Evolutionary conservation across 1,140 invertebrate genomes (phyloP), one percentile per base, ranked within the genome.

Genomic region (Aricia agestis): DNA sequence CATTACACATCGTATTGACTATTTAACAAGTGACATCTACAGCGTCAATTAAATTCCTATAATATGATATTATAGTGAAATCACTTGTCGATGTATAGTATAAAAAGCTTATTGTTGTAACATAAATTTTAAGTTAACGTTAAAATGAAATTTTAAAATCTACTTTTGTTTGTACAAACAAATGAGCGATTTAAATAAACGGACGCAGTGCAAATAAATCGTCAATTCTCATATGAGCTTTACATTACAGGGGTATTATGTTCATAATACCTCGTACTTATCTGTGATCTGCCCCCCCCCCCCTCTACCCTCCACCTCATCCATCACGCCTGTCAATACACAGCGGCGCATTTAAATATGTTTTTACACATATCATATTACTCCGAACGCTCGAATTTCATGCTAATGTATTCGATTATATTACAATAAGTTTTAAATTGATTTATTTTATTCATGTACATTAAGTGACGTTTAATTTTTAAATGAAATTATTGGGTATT

Each of bases 301-400:
- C 45, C 45, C 45, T 4, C 13, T 11, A 15, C 11, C 10, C 9
- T 10, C 45, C 45, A 13, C 45, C 45, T 63, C 59, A 63, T 63
- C 19, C 59, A 19, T 63, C 59, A 63, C 9, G 19, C 3, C 59
- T 63, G 59, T 63, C 59, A 63, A 63, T 63, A 63, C 19, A 11
- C 45, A 52, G 45, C 45, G 45, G 45, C 45, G 45, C 45, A 52
- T 52, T 52, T 52, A 52, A 52, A 52, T 52, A 52, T 11, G 45
- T 52, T 52, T 52, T 52, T 52, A 52, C 45, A 52, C 45, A 52
- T 52, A 52, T 52, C 45, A 52, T 52, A 13, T 52, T 52, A 52
- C 45, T 52, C 45, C 1, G 45, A 52, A 4, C 4, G 11, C 45
- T 52, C 45, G 11, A 52, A 52, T 52, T 52, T 52, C 13, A 52